Conservation (phyloP, 2,888 invertebrate genomes). For the Agrenia bidenticulata region DNA sequence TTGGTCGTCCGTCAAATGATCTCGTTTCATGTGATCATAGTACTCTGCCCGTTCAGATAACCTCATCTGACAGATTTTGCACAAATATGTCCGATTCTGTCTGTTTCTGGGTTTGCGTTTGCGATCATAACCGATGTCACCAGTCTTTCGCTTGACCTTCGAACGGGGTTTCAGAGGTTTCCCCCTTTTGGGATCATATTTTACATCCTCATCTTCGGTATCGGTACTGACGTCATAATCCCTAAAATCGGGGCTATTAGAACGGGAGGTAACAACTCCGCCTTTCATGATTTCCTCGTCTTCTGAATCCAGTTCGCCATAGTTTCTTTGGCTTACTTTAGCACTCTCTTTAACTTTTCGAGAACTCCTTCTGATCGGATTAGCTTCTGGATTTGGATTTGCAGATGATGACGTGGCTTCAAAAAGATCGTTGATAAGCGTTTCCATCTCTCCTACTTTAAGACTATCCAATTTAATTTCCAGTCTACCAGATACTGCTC, state of each 20-base stretch:
- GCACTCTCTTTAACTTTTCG: background rate
- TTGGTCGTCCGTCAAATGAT: background rate
- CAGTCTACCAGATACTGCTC: background rate
- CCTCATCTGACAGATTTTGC: background rate
- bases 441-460: slow-evolving; percentile 4
- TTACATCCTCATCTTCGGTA: background rate
- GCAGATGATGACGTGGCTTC: background rate
- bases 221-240: background rate
- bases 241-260: background rate
- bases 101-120: too few relatives aligned
- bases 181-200: background rate
- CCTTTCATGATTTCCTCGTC: slow-evolving; percentile 2
- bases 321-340: background rate
- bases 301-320: background rate
- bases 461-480: slow-evolving; percentile 7
- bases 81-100: background rate
- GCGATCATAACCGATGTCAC: too few relatives aligned
- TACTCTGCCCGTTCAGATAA: background rate
- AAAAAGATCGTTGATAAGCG: background rate
- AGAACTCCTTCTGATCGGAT: background rate
- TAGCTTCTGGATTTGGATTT: background rate
- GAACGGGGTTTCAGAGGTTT: background rate
- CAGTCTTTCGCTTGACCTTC: background rate
- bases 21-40: background rate
- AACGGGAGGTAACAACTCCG: background rate